Evolutionary conservation across 2,797 vertebrate genomes (phyloP), one percentile per base, ranked within the genome.

Genomic region (Fringilla coelebs): DNA sequence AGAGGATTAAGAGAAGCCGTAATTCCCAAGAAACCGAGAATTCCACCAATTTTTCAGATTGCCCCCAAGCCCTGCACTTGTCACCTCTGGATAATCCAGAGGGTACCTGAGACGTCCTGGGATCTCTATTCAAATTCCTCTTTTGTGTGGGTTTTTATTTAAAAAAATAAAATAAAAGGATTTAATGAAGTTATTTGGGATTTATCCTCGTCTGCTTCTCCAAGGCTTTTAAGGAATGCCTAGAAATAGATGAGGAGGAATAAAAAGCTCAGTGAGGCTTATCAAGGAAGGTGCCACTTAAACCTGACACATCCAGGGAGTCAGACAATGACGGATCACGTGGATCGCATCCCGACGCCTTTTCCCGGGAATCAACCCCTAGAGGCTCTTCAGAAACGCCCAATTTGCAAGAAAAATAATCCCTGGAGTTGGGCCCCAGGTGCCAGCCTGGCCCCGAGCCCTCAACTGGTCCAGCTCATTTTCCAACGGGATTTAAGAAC

Each of bases 71-170:
- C 4, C 58, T 18, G 51, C 34, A 13, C 17, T 29, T 21, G 60
- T 57, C 52, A 5, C 77, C 80, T 36, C 31, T 8, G 6, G 43
- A 43, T 58, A 68, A 87, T 18, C 70, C 28, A 1, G 36, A 41
- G 43, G 49, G 17, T 1, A 15, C 31, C 48, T 0, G 3, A 22
- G 46, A 52, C 7, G 0, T 34, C 21, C 7, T 0, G 1, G 29
- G 48, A 0, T 34, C 22, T 73, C 76, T 24, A 46, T 31, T 24
- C 12, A 13, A 28, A 61, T 51, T 34, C 78, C 24, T 55, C 8
- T 17, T 63, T 4, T 10, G 20, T 1, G 21, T 3, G 34, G 18
- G 41, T 18, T 81, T 51, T 41, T 3, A 32, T 7, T 9, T 5
- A 17, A 18, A 51, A 51, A 52, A 58, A 78, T 67, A 65, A 34